These are phyloP conservation scores for Pachycephus smyrnensis DNA, from an alignment of 2,888 invertebrate species.

Conservation along the genomic window DNA sequence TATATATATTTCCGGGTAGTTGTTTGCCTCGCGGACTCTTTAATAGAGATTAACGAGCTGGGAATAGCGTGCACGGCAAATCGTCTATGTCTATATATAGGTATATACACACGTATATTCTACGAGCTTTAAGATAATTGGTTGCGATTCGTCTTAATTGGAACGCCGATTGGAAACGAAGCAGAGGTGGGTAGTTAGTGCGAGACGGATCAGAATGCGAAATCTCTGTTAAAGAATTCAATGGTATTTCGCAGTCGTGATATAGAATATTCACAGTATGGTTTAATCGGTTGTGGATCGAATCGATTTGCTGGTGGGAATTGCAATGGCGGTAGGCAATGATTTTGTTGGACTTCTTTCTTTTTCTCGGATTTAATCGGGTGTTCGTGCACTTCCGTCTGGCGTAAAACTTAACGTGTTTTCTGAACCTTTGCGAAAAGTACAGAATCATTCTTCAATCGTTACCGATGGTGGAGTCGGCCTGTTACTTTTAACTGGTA, in stretches of 20 bases:
- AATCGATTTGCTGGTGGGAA: background rate
- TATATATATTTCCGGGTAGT: background rate
- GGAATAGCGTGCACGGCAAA: slow-evolving; percentile 31
- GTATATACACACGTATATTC: slow-evolving; percentile 31
- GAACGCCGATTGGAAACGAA: slow-evolving; percentile 25
- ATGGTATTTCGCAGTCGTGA: slow-evolving; percentile 9
- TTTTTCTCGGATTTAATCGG: background rate
- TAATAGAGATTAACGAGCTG: slow-evolving; percentile 49
- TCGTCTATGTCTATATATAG: slow-evolving; percentile 11
- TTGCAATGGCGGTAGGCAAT: background rate
- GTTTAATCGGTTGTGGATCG: background rate
- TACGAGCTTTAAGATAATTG: slow-evolving; percentile 47
- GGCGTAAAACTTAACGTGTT: background rate
- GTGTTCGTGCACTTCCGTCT: background rate
- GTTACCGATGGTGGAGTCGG: slow-evolving; percentile 13
- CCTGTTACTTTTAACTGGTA: background rate
- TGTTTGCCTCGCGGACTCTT: slow-evolving; percentile 25
- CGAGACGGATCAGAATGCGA: slow-evolving; percentile 34
- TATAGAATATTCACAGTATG: background rate
- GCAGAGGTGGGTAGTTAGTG: background rate
- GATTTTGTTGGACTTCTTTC: background rate
- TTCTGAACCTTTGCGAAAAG: slow-evolving; percentile 8
- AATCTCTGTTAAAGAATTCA: slow-evolving; percentile 30
- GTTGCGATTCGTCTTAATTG: slow-evolving; percentile 50
- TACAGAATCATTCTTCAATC: slow-evolving; percentile 37